phyloP scores from a whole-genome alignment of 2,888 invertebrate species.

The Leptinotarsa haldemani region DNA sequence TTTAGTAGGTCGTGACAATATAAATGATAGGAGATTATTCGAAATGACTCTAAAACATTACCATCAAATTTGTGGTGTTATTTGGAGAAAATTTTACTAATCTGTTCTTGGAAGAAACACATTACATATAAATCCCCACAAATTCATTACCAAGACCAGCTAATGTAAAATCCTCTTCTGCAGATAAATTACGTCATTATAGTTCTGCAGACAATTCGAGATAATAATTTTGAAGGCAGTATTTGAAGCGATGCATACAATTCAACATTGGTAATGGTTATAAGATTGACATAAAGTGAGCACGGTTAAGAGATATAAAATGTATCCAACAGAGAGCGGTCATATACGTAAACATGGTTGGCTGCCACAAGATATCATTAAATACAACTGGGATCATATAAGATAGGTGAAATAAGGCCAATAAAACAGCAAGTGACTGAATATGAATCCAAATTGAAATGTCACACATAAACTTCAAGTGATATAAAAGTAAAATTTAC shows the following conservation, averaged over 20 bases:
- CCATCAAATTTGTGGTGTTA: too few species aligned
- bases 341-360: constrained; percentile 55
- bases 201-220: constrained; percentile 24
- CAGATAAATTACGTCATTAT: constrained; percentile 22
- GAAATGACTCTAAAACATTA: too few species aligned
- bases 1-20: too few species aligned
- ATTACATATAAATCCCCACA: constrained; percentile 1
- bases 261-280: constrained; percentile 25
- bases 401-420: constrained; percentile 64
- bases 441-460: constrained; percentile 64
- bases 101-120: not conserved
- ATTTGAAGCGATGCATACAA: constrained; percentile 24
- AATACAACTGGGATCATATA: constrained; percentile 59
- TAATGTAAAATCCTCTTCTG: constrained; percentile 14
- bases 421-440: constrained; percentile 65
- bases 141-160: constrained; percentile 19
- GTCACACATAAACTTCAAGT: constrained; percentile 57
- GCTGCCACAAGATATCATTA: constrained; percentile 58
- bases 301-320: constrained; percentile 56
- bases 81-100: not conserved
- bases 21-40: too few species aligned
- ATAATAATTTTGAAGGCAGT: constrained; percentile 23
- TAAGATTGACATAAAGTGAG: constrained; percentile 57
- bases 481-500: constrained; percentile 46
- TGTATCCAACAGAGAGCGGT: constrained; percentile 55